These are phyloP conservation scores for Chrysocyon brachyurus DNA, from an alignment of 2,797 vertebrate genomes.

Conservation along the genomic window DNA sequence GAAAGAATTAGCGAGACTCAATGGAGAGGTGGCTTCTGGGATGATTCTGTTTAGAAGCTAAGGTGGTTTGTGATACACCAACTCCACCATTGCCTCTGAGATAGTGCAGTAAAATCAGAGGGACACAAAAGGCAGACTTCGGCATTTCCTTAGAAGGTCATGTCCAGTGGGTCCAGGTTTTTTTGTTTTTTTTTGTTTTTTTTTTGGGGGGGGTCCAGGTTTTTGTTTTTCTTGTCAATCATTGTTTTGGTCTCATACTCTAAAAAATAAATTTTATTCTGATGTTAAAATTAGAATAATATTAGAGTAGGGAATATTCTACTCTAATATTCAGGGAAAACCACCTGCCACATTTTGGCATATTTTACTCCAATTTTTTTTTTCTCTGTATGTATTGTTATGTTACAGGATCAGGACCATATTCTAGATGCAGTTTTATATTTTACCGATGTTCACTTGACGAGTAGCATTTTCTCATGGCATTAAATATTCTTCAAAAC, in stretches of 20 bases:
- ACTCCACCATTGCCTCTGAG: background rate
- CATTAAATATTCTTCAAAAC: constrained; percentile 21
- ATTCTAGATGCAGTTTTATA: background rate
- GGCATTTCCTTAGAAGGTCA: background rate
- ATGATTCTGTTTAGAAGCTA: background rate
- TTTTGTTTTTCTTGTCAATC: background rate
- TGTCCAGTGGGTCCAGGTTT: background rate
- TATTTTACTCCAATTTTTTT: background rate
- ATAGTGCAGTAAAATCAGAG: background rate
- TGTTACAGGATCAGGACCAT: background rate
- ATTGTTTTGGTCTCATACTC: background rate
- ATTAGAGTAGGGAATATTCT: background rate
- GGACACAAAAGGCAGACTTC: background rate
- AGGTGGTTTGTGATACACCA: background rate
- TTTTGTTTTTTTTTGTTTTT: background rate
- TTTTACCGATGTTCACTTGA: background rate
- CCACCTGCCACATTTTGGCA: background rate
- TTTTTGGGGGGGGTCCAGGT: background rate
- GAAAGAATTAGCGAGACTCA: background rate
- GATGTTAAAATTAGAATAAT: background rate
- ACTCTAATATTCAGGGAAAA: background rate
- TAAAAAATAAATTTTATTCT: constrained; percentile 24
- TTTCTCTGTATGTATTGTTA: background rate
- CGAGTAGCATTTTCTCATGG: background rate
- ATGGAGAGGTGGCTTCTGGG: constrained; percentile 13